Evolutionary conservation across 2,888 invertebrate genomes (phyloP), one percentile per base, ranked within the genome.

Genomic region (Neoascia interrupta): DNA sequence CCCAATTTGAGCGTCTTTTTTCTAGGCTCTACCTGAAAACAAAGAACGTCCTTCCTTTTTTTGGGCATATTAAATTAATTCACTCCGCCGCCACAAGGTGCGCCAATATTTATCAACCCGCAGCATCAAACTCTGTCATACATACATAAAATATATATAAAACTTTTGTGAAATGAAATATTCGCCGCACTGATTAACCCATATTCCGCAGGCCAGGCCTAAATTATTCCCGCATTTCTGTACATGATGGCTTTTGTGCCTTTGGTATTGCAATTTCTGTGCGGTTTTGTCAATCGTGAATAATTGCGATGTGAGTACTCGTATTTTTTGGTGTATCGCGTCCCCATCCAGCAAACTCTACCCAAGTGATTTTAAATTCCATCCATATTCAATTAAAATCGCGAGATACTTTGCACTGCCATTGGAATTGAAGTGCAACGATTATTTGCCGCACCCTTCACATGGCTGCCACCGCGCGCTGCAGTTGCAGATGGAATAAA

Each of bases 371-470:
- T 63, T 61, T 28, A 75, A 75, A 61, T 75, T 75, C 68, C 68
- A 75, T 75, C 41, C 49, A 75, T 75, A 69, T 69, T 69, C 74
- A 56, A 75, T 75, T 63, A 74, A 43, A 31, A 49, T n/a, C n/a
- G n/a, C n/a, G n/a, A n/a, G n/a, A n/a, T n/a, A n/a, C n/a, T n/a
- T n/a, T n/a, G 21, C 10, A 61, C 37, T 39, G 13, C 47, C 47
- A 39, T 61, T 43, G 16, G 34, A 39, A 18, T 45, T 10, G 13
- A 18, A 13, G 8, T 43, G 39, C 36, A 23, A 16, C 28, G 21
- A 56, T 56, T 39, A 21, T 16, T 37, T 45, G 8, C 15, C 3
- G 10, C 0, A 4, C 11, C 18, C 11, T 15, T 10, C 2, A 5
- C 10, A n/a, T n/a, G 10, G n/a, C n/a, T 36, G 8, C 31, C 36